Evolutionary conservation across 2,113 vertebrate genomes (phyloP), one percentile per base, ranked within the genome.

Genomic region (Struthidea cinerea): DNA sequence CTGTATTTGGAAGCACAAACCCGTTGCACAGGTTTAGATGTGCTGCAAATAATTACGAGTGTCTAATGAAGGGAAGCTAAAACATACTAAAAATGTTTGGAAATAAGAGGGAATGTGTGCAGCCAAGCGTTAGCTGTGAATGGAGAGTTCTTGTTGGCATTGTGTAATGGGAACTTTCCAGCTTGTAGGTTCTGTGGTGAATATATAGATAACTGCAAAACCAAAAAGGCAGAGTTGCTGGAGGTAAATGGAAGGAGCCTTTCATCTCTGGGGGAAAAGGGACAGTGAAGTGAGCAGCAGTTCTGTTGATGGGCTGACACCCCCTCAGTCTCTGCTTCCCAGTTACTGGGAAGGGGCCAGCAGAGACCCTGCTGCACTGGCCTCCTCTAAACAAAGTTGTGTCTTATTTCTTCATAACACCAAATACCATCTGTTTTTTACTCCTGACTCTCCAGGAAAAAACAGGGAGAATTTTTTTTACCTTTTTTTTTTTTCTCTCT

Each of bases 31-130:
- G 55, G 26, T 93, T 88, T 74, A 87, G 88, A 71, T 93, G 56
- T 60, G 33, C 65, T 71, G 73, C 84, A 95, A 94, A 86, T 93
- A 93, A 95, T 95, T 93, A 86, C 24, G 41, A 84, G 64, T 90
- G 6, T 78, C 89, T 95, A 84, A 92, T 87, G 83, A 93, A 83
- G 59, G 42, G 84, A 93, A 93, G 53, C 71, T 70, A 42, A 91
- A 91, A 75, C 71, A 57, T 64, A 81, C 21, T 61, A 75, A 74
- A 92, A 90, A 91, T 83, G 59, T 88, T 93, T 92, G 91, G 87
- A 89, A 93, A 88, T 69, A 63, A 42, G 71, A 91, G 81, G 30
- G 57, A 86, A 88, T 63, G 50, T 71, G 83, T 89, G 53, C 68
- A 86, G 90, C 56, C 64, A 94, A 91, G 69, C 1, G 0, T 90